phyloP scores from a whole-genome alignment of 2,888 invertebrate species.

The Drosophila siamana region DNA sequence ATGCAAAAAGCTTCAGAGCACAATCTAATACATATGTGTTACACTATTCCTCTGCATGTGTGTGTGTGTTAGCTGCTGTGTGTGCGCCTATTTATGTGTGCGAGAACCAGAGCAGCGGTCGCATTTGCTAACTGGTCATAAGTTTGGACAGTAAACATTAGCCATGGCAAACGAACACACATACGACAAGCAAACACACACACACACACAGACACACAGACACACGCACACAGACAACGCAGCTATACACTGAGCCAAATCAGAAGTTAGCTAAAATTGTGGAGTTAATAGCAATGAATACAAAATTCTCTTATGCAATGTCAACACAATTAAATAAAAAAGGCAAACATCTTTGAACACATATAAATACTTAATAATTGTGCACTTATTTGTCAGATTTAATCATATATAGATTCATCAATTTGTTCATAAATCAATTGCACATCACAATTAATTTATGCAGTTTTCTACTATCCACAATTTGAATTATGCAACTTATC shows the following conservation, averaged over 20 bases:
- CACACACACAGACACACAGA: slow-evolving; percentile 8
- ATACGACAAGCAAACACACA: slow-evolving; percentile 12
- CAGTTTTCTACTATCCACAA: too few species aligned
- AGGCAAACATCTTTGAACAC: too few species aligned
- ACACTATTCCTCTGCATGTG: background rate
- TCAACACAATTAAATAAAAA: too few species aligned
- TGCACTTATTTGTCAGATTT: too few species aligned
- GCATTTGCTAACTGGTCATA: slow-evolving; percentile 37
- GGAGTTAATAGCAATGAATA: too few species aligned
- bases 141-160: slow-evolving; percentile 16
- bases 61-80: slow-evolving; percentile 2
- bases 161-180: slow-evolving; percentile 11
- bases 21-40: background rate
- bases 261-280: too few species aligned
- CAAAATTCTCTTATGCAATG: too few species aligned
- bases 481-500: too few species aligned
- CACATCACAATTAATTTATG: too few species aligned
- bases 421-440: too few species aligned
- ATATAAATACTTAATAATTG: too few species aligned
- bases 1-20: slow-evolving; percentile 30
- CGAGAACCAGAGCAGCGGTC: slow-evolving; percentile 20
- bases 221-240: background rate
- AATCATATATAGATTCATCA: too few species aligned
- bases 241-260: slow-evolving; percentile 18
- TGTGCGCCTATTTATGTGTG: slow-evolving; percentile 3